Base-by-base conservation (phyloP, 2,797 vertebrate species). In the Spondyliosoma cantharus region DNA sequence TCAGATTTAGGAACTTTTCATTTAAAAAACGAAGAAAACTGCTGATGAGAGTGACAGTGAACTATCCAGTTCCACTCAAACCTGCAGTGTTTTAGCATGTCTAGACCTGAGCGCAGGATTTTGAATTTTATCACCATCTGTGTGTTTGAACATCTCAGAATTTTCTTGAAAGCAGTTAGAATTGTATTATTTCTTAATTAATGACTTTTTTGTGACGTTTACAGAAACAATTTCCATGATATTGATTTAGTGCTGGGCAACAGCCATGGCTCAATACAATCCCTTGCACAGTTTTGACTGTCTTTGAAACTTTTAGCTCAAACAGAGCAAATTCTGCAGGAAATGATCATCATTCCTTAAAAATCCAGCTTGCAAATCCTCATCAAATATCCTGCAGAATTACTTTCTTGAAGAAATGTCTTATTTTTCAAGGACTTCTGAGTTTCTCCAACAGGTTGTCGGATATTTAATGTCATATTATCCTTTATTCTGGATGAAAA, bases 371-470 rank as follows among this genome's bases (percentile, higher is more conserved):
- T 27, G 68, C 29, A 50, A n/a, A 56, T 9, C 37, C 37, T 11
- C 37, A 37, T 37, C 37, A 37, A 37, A 37, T 37, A 37, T 37
- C 48, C 19, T 43, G 27, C 22, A 56, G 5, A 16, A 50, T 22
- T 20, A 25, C 2, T 24, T 37, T 20, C n/a, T 22, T 50, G 1
- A 14, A 27, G 29, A 29, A 49, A 9, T 49, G 1, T 25, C 12
- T 20, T 54, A 2, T 70, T 37, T 45, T 42, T 52, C 12, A 7
- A n/a, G 49, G 24, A 29, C n/a, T 27, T 59, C 11, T 14, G 5
- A 54, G 3, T 37, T 43, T 60, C 43, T 67, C 56, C 69, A 72
- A n/a, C 25, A 29, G 22, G 27, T 50, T 81, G 71, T 70, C 52
- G 65, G 3, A 45, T 17, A 42, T 68, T n/a, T 24, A 27, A 25